Conservation (phyloP, 2,888 invertebrate species). For the Tridacna gigas region DNA sequence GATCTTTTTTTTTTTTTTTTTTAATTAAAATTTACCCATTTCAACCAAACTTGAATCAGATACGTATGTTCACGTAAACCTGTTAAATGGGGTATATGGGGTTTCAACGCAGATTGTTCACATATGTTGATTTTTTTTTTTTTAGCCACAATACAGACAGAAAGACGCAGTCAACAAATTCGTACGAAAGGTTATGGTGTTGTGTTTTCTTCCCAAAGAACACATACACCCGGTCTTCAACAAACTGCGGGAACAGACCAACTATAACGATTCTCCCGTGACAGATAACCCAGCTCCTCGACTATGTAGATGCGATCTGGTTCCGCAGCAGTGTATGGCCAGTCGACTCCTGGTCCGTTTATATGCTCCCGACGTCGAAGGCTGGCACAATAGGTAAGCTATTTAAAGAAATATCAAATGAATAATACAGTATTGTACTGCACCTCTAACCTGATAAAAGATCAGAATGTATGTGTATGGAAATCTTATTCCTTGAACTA, state of each 20-base stretch:
- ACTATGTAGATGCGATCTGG: not conserved
- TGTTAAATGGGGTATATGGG: too few relatives aligned
- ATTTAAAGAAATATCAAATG: too few relatives aligned
- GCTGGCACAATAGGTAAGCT: slow-evolving; percentile 1
- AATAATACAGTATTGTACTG: too few relatives aligned
- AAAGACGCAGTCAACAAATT: not conserved
- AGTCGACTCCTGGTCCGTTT: not conserved
- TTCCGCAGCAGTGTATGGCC: not conserved
- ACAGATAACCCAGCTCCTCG: not conserved
- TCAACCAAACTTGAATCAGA: too few relatives aligned
- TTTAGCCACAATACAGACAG: not conserved
- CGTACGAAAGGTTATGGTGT: not conserved
- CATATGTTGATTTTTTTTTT: not conserved
- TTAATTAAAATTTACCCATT: too few relatives aligned
- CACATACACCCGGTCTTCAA: slow-evolving; percentile 41
- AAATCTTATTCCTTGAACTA: too few relatives aligned
- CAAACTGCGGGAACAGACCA: slow-evolving; percentile 3
- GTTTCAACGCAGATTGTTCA: too few relatives aligned
- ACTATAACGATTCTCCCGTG: not conserved
- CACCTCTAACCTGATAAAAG: too few relatives aligned
- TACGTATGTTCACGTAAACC: too few relatives aligned
- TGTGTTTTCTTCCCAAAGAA: slow-evolving; percentile 34
- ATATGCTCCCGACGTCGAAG: not conserved
- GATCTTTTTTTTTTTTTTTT: too few relatives aligned
- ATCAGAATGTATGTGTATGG: too few relatives aligned